Evolutionary conservation across 1,140 invertebrate species (phyloP).

Genomic region (Ceratosolen fusciceps): DNA sequence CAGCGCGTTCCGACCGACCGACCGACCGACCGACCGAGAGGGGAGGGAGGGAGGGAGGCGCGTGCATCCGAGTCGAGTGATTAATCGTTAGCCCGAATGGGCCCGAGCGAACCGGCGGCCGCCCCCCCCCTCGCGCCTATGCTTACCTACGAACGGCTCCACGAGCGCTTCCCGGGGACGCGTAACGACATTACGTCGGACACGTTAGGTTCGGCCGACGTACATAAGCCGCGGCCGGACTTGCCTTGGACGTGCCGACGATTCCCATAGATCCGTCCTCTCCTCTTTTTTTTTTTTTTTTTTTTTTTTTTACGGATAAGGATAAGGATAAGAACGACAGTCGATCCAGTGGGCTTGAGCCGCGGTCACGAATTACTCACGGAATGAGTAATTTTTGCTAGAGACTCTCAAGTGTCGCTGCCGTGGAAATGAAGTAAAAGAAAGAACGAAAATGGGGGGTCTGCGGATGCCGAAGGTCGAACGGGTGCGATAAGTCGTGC

Average conservation of each 20-base stretch:
- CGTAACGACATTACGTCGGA: constrained; percentile 64
- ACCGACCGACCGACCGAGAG: background rate
- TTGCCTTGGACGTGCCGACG: constrained; percentile 45
- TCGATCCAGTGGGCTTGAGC: no score
- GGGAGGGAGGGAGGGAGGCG: constrained; percentile 4
- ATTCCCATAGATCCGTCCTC: constrained; percentile 24
- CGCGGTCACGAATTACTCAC: no score
- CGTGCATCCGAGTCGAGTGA: constrained; percentile 57
- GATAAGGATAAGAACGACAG: no score
- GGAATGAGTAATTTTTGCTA: background rate
- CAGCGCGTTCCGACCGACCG: constrained; percentile 36
- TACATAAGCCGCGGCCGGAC: constrained; percentile 65
- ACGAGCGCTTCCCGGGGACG: constrained; percentile 59
- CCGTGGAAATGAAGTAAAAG: no score
- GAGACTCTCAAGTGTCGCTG: no score
- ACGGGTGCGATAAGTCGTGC: background rate
- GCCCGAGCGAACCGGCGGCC: constrained; percentile 52
- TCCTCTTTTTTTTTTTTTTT: constrained; percentile 6
- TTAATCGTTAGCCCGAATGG: constrained; percentile 68
- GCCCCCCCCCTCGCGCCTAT: constrained; percentile 47
- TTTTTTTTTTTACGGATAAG: no score
- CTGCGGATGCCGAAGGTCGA: background rate
- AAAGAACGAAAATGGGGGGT: no score
- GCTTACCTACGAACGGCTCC: no score
- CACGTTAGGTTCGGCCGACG: constrained; percentile 64